Base-by-base conservation (phyloP, 2,888 invertebrate species). In the Acrobasis suavella region DNA sequence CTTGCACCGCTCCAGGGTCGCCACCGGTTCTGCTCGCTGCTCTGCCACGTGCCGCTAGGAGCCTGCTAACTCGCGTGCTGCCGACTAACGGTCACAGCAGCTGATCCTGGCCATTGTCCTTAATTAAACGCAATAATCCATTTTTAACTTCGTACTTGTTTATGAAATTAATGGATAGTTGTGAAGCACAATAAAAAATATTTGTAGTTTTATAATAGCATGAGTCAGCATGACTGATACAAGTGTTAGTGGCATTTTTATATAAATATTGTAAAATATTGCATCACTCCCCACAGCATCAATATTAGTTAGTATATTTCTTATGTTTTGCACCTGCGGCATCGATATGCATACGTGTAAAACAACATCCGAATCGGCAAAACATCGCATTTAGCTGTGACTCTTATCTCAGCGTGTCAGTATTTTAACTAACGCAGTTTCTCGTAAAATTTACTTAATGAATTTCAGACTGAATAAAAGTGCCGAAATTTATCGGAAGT, bases 11-110 rank as follows among this genome's bases (percentile, higher is more conserved):
- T 32, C 32, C 32, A 32, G 32, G 32, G 8, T 7, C 32, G 32
- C 8, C 32, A 2, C 32, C 7, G 7, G 32, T 32, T 7, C 32
- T 32, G 32, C 32, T 32, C 64, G 62, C 54, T 55, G 62, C 66
- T 67, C 46, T 12, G 22, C n/a, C 32, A 62, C 16, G 37, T 59
- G 64, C 58, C 37, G 52, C 52, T 46, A 46, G 14, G 10, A 14
- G 14, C 46, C 46, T 46, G n/a, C 14, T 64, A 63, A 60, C 70
- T 87, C 85, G 89, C 89, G 89, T 87, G 90, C 83, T 77, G 68
- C 70, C 68, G 72, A 69, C 72, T 89, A 90, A 89, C 89, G 89
- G 86, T 78, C 74, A 72, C 67, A 73, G 86, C 91, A 91, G 89
- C 91, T 91, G 91, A 90, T 83, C 78, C 79, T 73, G 65, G 65